These are phyloP conservation scores for Lerema accius DNA, from an alignment of 1,140 invertebrate genomes.

Conservation along the genomic window DNA sequence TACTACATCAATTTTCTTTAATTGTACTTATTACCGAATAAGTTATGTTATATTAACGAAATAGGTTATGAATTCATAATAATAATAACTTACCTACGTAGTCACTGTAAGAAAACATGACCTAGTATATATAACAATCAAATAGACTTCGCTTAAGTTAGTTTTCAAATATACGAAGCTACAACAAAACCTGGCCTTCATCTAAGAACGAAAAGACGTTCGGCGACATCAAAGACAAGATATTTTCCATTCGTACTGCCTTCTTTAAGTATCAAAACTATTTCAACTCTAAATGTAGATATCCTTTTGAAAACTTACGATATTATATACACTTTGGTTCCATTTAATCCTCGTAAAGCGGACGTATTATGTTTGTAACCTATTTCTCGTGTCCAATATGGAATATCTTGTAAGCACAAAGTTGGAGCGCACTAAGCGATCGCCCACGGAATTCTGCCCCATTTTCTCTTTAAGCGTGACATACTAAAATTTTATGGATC, in stretches of 20 bases:
- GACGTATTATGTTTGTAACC: conserved; percentile 28
- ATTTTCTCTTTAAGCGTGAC: conserved; percentile 34
- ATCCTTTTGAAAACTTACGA: not conserved
- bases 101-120: too few species aligned
- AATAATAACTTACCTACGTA: too few species aligned
- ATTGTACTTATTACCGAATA: too few species aligned
- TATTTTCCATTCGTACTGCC: not conserved
- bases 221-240: not conserved
- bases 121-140: too few species aligned
- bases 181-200: too few species aligned
- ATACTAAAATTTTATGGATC: conserved; percentile 30
- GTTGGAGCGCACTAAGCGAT: conserved; percentile 29
- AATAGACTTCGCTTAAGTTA: too few species aligned
- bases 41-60: too few species aligned
- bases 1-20: too few species aligned
- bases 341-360: conserved; percentile 9
- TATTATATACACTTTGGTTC: conserved; percentile 6
- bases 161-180: too few species aligned
- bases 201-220: too few species aligned
- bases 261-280: not conserved
- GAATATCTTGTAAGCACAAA: conserved; percentile 31
- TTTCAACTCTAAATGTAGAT: not conserved
- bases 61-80: too few species aligned
- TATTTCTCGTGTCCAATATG: conserved; percentile 31
- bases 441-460: conserved; percentile 27